Conservation (phyloP, 2,888 invertebrate genomes). For the Slavum lentiscoides region DNA sequence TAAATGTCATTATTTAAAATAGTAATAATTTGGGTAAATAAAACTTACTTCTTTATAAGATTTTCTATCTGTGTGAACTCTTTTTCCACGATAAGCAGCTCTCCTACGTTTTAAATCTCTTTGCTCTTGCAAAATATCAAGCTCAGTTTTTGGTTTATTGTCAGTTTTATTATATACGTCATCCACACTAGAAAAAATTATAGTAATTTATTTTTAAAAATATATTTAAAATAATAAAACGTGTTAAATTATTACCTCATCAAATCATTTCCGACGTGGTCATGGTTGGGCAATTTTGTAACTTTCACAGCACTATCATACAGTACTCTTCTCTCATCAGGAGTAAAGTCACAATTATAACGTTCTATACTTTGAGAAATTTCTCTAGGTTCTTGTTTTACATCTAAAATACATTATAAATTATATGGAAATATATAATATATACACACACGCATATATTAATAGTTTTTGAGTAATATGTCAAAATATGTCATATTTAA, state of each 20-base stretch:
- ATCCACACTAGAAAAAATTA: slow-evolving; percentile 7
- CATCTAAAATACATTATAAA: slow-evolving; percentile 27
- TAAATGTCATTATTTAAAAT: slow-evolving; percentile 13
- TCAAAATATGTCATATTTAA: background rate
- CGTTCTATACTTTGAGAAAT: slow-evolving; percentile 61
- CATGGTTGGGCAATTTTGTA: slow-evolving; percentile 56
- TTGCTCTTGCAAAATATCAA: slow-evolving; percentile 64
- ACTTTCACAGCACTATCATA: slow-evolving; percentile 60
- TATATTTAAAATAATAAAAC: background rate
- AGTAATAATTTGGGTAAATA: background rate
- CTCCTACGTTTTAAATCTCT: slow-evolving; percentile 68
- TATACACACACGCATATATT: background rate
- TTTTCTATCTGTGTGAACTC: slow-evolving; percentile 64
- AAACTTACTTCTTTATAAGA: slow-evolving; percentile 64
- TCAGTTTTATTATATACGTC: slow-evolving; percentile 11
- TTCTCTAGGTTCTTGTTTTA: slow-evolving; percentile 27
- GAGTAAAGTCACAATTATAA: slow-evolving; percentile 60
- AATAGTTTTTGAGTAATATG: background rate
- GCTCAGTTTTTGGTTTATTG: slow-evolving; percentile 50
- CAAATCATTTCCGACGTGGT: slow-evolving; percentile 14
- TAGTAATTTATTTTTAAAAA: slow-evolving; percentile 7
- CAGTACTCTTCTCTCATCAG: slow-evolving; percentile 59
- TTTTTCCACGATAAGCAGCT: slow-evolving; percentile 63
- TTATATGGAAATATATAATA: background rate
- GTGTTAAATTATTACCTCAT: background rate